phyloP scores from a whole-genome alignment of 1,140 invertebrate genomes.

The Magallana gigas region DNA sequence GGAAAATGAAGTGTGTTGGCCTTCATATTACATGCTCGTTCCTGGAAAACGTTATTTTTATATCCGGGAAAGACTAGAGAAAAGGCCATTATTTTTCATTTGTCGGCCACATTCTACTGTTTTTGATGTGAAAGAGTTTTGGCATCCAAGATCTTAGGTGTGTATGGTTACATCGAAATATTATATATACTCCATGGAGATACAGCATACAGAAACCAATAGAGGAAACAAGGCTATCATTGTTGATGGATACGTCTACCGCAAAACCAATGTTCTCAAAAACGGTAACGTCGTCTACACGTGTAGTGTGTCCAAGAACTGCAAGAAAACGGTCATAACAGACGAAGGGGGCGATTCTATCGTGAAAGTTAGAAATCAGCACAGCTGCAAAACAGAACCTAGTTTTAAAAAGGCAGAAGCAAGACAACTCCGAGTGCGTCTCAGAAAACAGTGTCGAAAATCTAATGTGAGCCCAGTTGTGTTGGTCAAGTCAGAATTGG shows the following conservation, averaged over 20 bases:
- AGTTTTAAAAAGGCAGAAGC: conserved; percentile 34
- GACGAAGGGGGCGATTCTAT: background rate
- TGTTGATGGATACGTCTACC: background rate
- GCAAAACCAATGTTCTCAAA: conserved; percentile 38
- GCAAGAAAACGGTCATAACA: conserved; percentile 14
- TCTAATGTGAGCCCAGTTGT: background rate
- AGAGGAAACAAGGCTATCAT: conserved; percentile 43
- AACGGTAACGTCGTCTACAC: conserved; percentile 20
- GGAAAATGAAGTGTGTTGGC: too few species aligned
- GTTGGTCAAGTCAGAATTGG: background rate
- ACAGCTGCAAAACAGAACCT: conserved; percentile 17
- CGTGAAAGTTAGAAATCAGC: background rate
- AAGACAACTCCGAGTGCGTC: conserved; percentile 1
- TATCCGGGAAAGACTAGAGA: too few species aligned
- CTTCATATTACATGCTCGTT: too few species aligned
- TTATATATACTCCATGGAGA: background rate
- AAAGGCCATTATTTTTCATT: too few species aligned
- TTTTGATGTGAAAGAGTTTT: too few species aligned
- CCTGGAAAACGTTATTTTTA: too few species aligned
- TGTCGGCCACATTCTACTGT: too few species aligned
- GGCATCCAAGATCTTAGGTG: too few species aligned
- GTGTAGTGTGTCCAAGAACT: conserved; percentile 23
- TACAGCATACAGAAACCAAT: conserved; percentile 36
- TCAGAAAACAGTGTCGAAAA: conserved; percentile 2
- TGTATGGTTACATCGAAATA: too few species aligned